Evolutionary conservation across 2,888 invertebrate species (phyloP).

Genomic region (Adela reaumurella): DNA sequence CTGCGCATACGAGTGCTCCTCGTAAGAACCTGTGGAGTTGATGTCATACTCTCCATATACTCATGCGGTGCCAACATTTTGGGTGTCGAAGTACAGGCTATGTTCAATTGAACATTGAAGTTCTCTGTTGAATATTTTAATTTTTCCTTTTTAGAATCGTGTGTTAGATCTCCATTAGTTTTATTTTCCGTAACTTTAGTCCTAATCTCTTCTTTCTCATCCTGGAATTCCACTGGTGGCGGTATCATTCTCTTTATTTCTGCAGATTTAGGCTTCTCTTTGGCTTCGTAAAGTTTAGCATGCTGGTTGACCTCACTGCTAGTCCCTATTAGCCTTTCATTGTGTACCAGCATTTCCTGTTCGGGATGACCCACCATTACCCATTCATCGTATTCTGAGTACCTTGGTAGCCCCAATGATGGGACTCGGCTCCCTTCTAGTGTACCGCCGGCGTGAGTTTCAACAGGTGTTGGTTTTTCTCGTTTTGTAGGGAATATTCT

Average conservation of each 20-base stretch:
- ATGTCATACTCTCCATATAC: slow-evolving; percentile 25
- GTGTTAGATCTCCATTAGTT: slow-evolving; percentile 31
- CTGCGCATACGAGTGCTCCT: slow-evolving; percentile 23
- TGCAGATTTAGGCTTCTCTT: slow-evolving; percentile 18
- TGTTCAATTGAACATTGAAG: slow-evolving; percentile 41
- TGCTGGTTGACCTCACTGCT: slow-evolving; percentile 25
- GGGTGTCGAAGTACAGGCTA: slow-evolving; percentile 48
- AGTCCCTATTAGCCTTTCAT: slow-evolving; percentile 34
- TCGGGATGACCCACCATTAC: slow-evolving; percentile 42
- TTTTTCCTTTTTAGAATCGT: slow-evolving; percentile 45
- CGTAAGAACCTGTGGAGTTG: slow-evolving; percentile 20
- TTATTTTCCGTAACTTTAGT: slow-evolving; percentile 28
- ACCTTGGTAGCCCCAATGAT: slow-evolving; percentile 37
- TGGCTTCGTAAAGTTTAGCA: slow-evolving; percentile 18
- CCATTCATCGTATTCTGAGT: slow-evolving; percentile 38
- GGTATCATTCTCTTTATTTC: slow-evolving; percentile 37
- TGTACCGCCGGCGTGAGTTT: slow-evolving; percentile 33
- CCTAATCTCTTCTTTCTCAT: slow-evolving; percentile 26
- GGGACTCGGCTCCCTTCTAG: slow-evolving; percentile 41
- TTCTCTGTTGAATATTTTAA: slow-evolving; percentile 38
- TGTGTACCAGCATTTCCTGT: slow-evolving; percentile 39
- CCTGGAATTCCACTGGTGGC: slow-evolving; percentile 42
- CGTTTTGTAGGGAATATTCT: slow-evolving; percentile 38
- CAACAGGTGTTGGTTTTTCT: slow-evolving; percentile 31
- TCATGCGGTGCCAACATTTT: slow-evolving; percentile 46